phyloP scores from a whole-genome alignment of 1,140 invertebrate species.

The Drosophila pseudoobscura region DNA sequence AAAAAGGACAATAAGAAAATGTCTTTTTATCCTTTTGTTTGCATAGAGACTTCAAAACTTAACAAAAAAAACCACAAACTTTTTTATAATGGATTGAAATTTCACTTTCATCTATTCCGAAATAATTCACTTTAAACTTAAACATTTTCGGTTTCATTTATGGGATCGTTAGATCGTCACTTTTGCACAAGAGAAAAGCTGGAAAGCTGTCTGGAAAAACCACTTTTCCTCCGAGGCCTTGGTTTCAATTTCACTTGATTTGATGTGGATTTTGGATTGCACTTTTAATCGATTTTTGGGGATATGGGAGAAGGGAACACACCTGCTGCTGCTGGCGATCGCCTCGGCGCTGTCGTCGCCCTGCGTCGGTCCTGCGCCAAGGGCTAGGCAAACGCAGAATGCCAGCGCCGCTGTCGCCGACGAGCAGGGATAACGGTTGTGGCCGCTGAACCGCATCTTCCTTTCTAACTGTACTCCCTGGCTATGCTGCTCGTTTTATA shows the following conservation, averaged over 20 bases:
- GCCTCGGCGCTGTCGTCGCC: slow-evolving; percentile 22
- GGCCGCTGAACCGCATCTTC: slow-evolving; percentile 48
- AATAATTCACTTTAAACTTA: no score
- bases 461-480: slow-evolving; percentile 32
- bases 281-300: neutral
- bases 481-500: slow-evolving; percentile 30
- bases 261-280: neutral
- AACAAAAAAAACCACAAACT: no score
- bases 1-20: no score
- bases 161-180: no score
- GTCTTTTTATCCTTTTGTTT: no score
- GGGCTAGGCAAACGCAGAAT: slow-evolving; percentile 36
- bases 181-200: no score
- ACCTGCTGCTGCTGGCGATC: slow-evolving; percentile 40
- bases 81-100: no score
- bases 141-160: no score
- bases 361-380: slow-evolving; percentile 32
- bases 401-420: neutral
- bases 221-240: no score
- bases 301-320: slow-evolving; percentile 13
- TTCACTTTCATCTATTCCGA: no score
- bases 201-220: no score
- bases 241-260: slow-evolving; percentile 7
- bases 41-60: no score
- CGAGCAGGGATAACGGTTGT: slow-evolving; percentile 38